A percentile compares a stretch with the other conserved stretches of the same genome.
These are phyloP conservation scores for Mormyrops attenuatus DNA, from an alignment of 2,797 vertebrate species.

Conservation along the genomic window DNA sequence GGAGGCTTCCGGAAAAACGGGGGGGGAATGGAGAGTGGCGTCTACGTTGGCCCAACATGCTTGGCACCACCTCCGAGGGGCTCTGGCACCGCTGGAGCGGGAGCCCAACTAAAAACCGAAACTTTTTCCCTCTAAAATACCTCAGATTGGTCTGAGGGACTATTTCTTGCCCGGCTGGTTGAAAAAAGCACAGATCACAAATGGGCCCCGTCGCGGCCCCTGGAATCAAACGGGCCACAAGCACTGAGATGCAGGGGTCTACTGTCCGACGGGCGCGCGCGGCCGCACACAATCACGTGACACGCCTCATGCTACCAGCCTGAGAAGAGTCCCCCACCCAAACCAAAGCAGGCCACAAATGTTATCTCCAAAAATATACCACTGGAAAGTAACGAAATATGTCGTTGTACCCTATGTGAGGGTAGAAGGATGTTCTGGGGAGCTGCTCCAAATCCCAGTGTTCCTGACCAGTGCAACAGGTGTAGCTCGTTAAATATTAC, in stretches of 20 bases:
- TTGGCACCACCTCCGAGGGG: neutral
- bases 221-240: neutral
- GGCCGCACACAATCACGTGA: neutral
- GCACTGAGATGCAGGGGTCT: neutral
- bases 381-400: neutral
- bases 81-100: neutral
- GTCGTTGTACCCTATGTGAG: too few relatives aligned
- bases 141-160: neutral
- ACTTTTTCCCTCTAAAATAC: neutral
- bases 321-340: neutral
- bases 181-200: neutral
- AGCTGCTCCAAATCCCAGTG: neutral
- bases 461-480: neutral
- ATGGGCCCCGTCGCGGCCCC: neutral
- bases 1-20: conserved; percentile 33
- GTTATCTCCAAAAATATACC: neutral
- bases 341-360: neutral
- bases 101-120: neutral
- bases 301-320: neutral
- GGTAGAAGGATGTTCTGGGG: neutral
- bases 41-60: neutral
- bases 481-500: neutral
- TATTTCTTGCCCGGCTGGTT: neutral
- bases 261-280: neutral
- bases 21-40: conserved; percentile 24